Percentiles rank a stretch among this genome's conserved stretches.
phyloP scores from a whole-genome alignment of 2,797 vertebrate species.

The Xiphorhynchus erythropygius region DNA sequence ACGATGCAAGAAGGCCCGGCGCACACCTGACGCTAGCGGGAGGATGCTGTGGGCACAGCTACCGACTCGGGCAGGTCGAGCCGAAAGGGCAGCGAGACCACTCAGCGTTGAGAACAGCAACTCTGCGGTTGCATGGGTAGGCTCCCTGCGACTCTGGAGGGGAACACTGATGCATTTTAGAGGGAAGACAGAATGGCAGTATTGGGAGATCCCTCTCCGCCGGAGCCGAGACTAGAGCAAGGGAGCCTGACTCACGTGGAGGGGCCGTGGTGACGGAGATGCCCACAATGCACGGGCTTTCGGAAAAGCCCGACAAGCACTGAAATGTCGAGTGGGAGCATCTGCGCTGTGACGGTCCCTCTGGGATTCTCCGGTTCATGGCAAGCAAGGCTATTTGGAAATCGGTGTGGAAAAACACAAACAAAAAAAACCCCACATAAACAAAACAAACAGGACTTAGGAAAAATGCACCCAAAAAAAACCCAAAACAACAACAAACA shows the following conservation, averaged over 20 bases:
- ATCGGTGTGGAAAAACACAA: neutral
- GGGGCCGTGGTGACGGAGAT: fast-evolving
- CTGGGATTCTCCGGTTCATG: fast-evolving
- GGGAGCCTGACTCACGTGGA: fast-evolving
- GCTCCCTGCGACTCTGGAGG: fast-evolving
- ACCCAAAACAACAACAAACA: too few relatives aligned
- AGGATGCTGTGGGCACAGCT: neutral
- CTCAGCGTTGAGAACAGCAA: fast-evolving
- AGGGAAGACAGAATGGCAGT: fast-evolving
- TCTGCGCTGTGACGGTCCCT: fast-evolving
- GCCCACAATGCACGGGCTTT: fast-evolving
- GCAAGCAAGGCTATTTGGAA: neutral
- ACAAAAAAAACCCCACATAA: neutral
- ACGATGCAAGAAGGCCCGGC: fast-evolving
- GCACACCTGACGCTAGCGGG: fast-evolving
- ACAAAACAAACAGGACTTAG: neutral
- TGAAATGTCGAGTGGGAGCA: neutral
- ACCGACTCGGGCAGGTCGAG: fast-evolving
- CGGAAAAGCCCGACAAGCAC: fast-evolving
- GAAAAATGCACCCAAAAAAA: neutral
- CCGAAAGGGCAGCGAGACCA: fast-evolving
- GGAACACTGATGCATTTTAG: fast-evolving
- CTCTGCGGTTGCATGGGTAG: fast-evolving
- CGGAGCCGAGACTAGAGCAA: fast-evolving
- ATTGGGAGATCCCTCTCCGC: neutral